Conservation (phyloP, 2,113 vertebrate genomes). For the Saguinus imperator region DNA sequence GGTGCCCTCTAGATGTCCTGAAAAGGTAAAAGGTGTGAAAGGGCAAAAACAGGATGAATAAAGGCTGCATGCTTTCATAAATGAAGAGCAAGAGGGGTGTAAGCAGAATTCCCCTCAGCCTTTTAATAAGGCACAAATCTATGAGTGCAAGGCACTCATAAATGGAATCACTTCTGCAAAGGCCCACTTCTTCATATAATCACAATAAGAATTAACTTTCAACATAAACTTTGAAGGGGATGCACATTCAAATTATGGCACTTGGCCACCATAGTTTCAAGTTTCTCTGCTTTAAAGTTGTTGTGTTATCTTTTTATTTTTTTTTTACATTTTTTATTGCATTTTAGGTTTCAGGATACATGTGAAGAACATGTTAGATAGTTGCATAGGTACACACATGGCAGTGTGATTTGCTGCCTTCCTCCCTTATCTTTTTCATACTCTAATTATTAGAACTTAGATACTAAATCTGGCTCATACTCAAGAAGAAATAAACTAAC, state of each 20-base stretch:
- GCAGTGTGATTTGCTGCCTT: no score
- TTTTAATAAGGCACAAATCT: rapidly evolving
- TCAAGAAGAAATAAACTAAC: background rate
- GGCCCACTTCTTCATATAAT: no score
- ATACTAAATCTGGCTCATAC: background rate
- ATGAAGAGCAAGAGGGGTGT: no score
- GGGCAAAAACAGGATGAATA: rapidly evolving
- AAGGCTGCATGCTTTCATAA: rapidly evolving
- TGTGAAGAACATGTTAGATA: no score
- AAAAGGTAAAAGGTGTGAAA: background rate
- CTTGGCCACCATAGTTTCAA: background rate
- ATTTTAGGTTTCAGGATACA: no score
- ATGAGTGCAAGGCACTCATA: background rate
- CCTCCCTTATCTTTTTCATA: no score
- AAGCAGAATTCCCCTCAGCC: rapidly evolving
- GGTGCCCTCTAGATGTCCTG: background rate
- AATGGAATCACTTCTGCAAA: background rate
- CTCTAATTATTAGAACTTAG: background rate
- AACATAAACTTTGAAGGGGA: background rate
- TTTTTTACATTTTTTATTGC: no score
- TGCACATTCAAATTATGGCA: background rate
- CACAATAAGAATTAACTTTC: no score
- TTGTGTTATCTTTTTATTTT: background rate
- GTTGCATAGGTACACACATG: no score
- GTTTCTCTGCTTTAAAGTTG: background rate